Base-by-base conservation (phyloP, 2,888 invertebrate genomes). In the Pollenia amentaria region DNA sequence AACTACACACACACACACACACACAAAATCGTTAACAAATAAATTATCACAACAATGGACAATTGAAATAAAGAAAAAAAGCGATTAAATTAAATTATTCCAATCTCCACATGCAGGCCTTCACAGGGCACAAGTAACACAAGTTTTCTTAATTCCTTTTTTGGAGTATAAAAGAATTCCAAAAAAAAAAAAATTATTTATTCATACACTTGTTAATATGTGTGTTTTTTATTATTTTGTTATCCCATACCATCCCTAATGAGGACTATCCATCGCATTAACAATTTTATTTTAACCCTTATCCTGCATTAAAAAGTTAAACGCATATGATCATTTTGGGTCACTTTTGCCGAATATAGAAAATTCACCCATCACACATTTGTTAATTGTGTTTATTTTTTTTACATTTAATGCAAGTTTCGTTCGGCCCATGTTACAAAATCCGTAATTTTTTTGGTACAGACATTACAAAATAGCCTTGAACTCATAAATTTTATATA, bases 31-130 rank as follows among this genome's bases (percentile, higher is more conserved):
- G 81, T 81, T 84, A 82, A 81, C 81, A 81, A 87, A 87, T 77
- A 67, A 77, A 86, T 76, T 76, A 76, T 83, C 57, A 82, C 62
- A 79, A 83, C 53, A 42, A 46, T 62, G 60, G n/a, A 42, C 38
- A 85, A 76, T 57, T 75, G 57, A 77, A 64, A 42, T 21, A 44
- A 57, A 48, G 12, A 60, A 79, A 53, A 78, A 78, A 79, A 83
- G 55, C 55, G 29, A 51, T 51, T 55, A 12, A 60, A 70, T 65
- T 11, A 76, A 86, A 86, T 86, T 86, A 80, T 83, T 87, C 84
- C 67, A 67, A 84, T 87, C 86, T 73, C 80, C 60, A 84, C 83
- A 87, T 84, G 83, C 83, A 80, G 83, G 76, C 86, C 65, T 48
- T 65, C 64, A 67, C 67, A 69, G 51, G 73, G 75, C 69, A 76